phyloP scores from a whole-genome alignment of 2,797 vertebrate species.

The Diplodus sargus region DNA sequence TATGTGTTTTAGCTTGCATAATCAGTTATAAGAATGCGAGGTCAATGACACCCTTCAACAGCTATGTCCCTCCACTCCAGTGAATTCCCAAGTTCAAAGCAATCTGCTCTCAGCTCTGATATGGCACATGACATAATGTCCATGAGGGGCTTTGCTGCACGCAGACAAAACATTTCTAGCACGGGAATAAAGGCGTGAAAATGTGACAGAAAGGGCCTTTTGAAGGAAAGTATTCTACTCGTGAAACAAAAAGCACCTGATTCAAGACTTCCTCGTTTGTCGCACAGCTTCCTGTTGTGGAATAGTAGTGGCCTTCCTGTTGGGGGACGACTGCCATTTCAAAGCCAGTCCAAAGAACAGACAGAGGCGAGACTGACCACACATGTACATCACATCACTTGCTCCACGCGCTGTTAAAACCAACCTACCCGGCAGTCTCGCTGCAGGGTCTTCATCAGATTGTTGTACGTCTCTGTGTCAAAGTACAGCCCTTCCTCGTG shows the following conservation, averaged over 20 bases:
- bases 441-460: constrained; percentile 97
- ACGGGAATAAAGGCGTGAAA: constrained; percentile 11
- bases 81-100: constrained; percentile 44
- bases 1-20: constrained; percentile 23
- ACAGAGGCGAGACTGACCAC: background rate
- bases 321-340: constrained; percentile 11
- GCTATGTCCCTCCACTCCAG: constrained; percentile 9
- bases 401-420: background rate
- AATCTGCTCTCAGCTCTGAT: constrained; percentile 30
- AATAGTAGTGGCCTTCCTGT: constrained; percentile 5
- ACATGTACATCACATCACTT: background rate
- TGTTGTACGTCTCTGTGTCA: constrained; percentile 94
- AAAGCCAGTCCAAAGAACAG: background rate
- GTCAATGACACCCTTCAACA: constrained; percentile 23
- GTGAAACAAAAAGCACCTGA: constrained; percentile 18
- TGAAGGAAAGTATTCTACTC: constrained; percentile 18
- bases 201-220: background rate
- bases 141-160: background rate
- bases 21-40: constrained; percentile 17
- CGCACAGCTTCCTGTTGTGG: background rate
- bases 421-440: constrained; percentile 93
- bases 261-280: constrained; percentile 17
- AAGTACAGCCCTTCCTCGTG: constrained; percentile 96
- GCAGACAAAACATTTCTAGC: constrained; percentile 19
- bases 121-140: constrained; percentile 27